Evolutionary conservation across 2,113 vertebrate species (phyloP).

Genomic region (Ancistrus triradiatus): DNA sequence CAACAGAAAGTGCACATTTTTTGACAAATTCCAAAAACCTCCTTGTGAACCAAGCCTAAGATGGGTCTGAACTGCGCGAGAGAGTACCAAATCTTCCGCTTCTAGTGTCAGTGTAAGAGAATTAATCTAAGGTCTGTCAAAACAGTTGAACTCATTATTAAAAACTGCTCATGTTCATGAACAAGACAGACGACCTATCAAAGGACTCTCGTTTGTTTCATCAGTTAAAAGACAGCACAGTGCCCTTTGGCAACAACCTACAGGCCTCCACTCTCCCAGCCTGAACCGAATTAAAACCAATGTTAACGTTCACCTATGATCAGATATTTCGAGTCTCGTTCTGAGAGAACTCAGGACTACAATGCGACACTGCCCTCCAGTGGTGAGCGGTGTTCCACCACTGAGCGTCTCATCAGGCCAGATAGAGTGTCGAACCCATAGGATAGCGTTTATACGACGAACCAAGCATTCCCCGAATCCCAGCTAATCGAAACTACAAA

Average conservation of each 20-base stretch:
- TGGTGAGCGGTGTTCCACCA: conserved; percentile 5
- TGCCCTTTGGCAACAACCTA: background rate
- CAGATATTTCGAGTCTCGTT: too few species aligned
- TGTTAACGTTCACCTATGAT: too few species aligned
- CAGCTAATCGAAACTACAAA: background rate
- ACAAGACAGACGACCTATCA: too few species aligned
- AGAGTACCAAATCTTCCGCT: too few species aligned
- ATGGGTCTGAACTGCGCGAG: too few species aligned
- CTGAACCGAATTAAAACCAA: background rate
- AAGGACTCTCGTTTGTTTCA: too few species aligned
- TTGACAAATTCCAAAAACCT: background rate
- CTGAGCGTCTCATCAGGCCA: background rate
- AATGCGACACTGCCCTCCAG: conserved; percentile 2
- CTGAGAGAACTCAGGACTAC: background rate
- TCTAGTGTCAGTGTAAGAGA: background rate
- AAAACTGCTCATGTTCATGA: background rate
- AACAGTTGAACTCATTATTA: background rate
- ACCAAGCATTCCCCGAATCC: background rate
- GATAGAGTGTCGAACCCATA: conserved; percentile 10
- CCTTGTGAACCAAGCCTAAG: too few species aligned
- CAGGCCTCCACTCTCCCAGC: background rate
- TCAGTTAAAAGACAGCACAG: background rate
- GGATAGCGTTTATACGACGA: background rate
- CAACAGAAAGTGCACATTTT: too few species aligned
- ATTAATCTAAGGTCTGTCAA: background rate